A percentile compares a stretch with the other conserved stretches of the same genome.
phyloP scores from a whole-genome alignment of 1,140 invertebrate genomes.

The Panagrolaimus sp. region DNA sequence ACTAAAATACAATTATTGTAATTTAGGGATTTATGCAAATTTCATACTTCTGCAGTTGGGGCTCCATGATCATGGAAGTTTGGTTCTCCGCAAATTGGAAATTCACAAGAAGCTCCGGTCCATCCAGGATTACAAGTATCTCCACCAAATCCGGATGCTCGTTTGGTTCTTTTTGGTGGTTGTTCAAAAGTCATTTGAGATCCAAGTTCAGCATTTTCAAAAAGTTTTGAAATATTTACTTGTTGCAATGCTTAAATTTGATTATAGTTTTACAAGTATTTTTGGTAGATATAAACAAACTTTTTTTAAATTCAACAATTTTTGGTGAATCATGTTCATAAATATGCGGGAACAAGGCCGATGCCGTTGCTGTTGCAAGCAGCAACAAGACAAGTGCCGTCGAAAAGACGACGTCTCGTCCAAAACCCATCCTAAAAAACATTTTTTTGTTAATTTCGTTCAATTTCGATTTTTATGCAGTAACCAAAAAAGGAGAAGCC shows the following conservation, averaged over 20 bases:
- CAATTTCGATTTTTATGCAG: too few species aligned
- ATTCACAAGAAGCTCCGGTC: conserved; percentile 13
- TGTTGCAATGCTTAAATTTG: neutral
- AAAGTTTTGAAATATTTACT: neutral
- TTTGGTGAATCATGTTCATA: neutral
- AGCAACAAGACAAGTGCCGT: neutral
- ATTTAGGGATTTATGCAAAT: neutral
- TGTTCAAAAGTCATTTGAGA: neutral
- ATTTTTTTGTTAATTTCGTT: neutral
- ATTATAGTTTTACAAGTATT: neutral
- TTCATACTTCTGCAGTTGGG: neutral
- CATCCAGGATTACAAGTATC: neutral
- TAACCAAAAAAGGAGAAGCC: neutral
- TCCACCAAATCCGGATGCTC: neutral
- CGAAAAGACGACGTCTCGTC: neutral
- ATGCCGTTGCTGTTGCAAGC: neutral
- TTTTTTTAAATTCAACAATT: conserved; percentile 3
- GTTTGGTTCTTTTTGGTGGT: neutral
- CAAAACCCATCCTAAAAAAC: neutral
- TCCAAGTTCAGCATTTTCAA: neutral
- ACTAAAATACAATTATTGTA: neutral
- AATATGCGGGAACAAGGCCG: neutral
- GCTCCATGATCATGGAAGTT: too few species aligned
- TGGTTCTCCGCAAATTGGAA: neutral
- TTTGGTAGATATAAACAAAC: neutral